Evolutionary conservation across 53 echinoderm and acorn worm species (phyloP), one percentile per base, ranked within the genome.

Genomic region (Zoroaster sp.): DNA sequence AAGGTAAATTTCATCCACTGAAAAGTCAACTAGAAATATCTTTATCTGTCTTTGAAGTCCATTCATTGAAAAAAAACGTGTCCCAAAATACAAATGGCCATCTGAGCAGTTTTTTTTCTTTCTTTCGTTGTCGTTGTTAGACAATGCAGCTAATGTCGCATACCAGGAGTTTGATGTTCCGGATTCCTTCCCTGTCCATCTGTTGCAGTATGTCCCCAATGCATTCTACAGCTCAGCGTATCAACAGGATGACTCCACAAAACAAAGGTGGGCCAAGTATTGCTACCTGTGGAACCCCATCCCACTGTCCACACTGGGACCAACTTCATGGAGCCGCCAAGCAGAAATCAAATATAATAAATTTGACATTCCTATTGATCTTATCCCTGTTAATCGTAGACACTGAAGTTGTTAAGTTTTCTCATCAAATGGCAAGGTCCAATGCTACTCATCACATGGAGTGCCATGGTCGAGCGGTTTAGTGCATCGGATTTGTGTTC

Each of bases 131-230:
- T 88, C 8, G 20, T n/a, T 14, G 28, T 8, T 71, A 97, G 97
- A 91, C 51, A 71, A 68, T 87, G 45, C 90, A 49, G 97, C 97
- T 28, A 97, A 97, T 89, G 97, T 97, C 1, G 95, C 92, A 5
- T 97, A 97, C 47, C 97, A 97, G 76, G 95, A 97, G 49, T 95
- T 89, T 88, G 91, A 97, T 73, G 90, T 97, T 25, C 88, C 92
- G n/a, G 75, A 81, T 30, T 51, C 83, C 15, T 97, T 97, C 69
- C 93, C 97, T 44, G n/a, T 95, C 4, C 85, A 92, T 4, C 95
- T 97, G 0, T 71, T 93, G 47, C 90, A 91, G 73, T 97, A 92
- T 79, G 43, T 97, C 53, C 97, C 97, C 23, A 94, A 97, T 90
- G 78, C 75, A 37, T 95, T 95, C 67, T 97, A 92, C 28, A 76